Evolutionary conservation across 2,888 invertebrate genomes (phyloP), one percentile per base, ranked within the genome.

Genomic region (Formica aserva): DNA sequence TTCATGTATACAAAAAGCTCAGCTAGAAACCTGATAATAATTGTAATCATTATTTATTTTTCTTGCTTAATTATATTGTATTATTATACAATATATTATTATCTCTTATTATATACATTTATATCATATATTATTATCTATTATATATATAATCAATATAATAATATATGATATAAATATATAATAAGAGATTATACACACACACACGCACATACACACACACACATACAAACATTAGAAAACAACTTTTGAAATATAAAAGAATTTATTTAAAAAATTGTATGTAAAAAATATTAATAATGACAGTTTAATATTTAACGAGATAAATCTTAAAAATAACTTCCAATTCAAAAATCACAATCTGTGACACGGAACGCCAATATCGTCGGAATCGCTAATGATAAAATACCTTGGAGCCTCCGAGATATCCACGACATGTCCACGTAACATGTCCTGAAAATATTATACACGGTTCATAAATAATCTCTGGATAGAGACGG

Each of bases 391-490:
- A 6, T 9, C 57, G 45, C 22, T 38, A 60, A 77, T 45, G 76
- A 60, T 77, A 45, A 52, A 18, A 22, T 57, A 35, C 22, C 67
- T 11, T 76, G n/a, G 35, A 26, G 32, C 11, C 29, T n/a, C 8
- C n/a, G 45, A 60, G 57, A 29, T 13, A 18, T 60, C 52, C 32
- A 6, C 35, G 67, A 67, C 38, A 52, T 65, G 78, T 57, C 22
- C 45, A 18, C 41, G 55, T 69, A 67, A 82, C 76, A 60, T 52
- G 74, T 67, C 62, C 72, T 85, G 87, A 86, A 52, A 52, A 90
- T 89, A 85, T 89, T 84, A 84, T 78, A 87, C 82, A 75, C 22
- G 65, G 18, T 57, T 84, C 85, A 89, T 91, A 91, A 91, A 91
- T 90, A 91, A 91, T 87, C 82, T 72, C 74, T 67, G 45, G 74